Evolutionary conservation across 2,113 vertebrate species (phyloP), one percentile per base, ranked within the genome.

Genomic region (Tupaia tana): DNA sequence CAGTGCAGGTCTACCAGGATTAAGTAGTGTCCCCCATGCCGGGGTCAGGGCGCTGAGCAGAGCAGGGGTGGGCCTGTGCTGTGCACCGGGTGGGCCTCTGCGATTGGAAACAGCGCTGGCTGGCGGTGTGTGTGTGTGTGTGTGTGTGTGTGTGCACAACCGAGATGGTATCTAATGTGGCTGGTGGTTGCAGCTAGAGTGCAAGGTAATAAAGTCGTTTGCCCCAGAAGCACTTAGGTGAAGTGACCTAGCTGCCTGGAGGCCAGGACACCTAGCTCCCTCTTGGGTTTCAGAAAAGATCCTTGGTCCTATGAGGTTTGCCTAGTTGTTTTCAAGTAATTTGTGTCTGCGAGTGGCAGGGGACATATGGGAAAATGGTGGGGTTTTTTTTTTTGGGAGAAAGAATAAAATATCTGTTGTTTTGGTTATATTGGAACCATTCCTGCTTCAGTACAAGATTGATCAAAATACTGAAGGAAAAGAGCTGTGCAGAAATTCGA

Each of bases 171-270:
- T 94, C 86, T 77, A 3, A 34, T 84, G 93, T 86, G 77, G n/a
- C 90, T 75, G 64, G 70, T 89, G 74, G 73, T n/a, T 66, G 63
- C 52, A 83, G 61, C 31, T 85, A 52, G 59, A 90, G 61, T 85
- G 78, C 91, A 77, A 85, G 66, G 75, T 79, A 86, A 4, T 92
- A 64, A 89, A 96, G 90, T 82, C 63, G 4, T 73, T 63, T 84
- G 71, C 70, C n/a, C 63, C 29, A 2, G n/a, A 69, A 90, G 31
- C 85, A 91, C 52, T 94, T 75, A 59, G 58, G 94, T 77, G 77
- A 87, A 93, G 81, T 95, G 74, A 92, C 58, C 74, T 22, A 15
- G 78, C 8, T 90, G 56, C 58, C 58, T 9, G 5, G 69, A 82
- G 94, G 64, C 66, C 56, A 6, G 69, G 67, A 25, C 52, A 25